Evolutionary conservation across 2,888 invertebrate genomes (phyloP), one percentile per base, ranked within the genome.

Genomic region (Yponomeuta cagnagella): DNA sequence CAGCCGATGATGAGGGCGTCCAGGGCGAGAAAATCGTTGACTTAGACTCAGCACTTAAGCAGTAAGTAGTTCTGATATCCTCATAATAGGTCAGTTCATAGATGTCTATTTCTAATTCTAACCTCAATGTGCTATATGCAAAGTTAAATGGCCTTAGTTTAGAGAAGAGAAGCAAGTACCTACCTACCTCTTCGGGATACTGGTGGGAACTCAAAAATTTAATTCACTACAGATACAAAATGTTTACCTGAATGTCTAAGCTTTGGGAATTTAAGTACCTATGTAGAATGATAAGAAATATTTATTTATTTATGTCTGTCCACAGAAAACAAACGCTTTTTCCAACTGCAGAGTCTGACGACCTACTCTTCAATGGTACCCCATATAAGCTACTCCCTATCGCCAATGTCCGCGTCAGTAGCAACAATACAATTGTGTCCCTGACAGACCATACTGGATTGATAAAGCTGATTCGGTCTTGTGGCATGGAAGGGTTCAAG

Each of bases 401-500:
- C 72, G 94, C 96, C 77, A 95, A 97, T 84, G 95, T 99, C 68
- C 93, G 95, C 79, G 96, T 97, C 0, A 95, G 96, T 10, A 94
- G 94, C 73, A 99, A 99, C 89, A 99, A 99, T 85, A 98, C 98
- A 10, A 95, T 98, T 72, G 93, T 98, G 72, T 93, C 93, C 10
- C 82, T 98, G 63, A 95, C 96, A 1, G 95, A 97, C 85, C 80
- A 90, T 72, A 93, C 93, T 82, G 97, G 97, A 86, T 85, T 77
- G 70, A 85, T 88, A 0, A 93, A 95, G 78, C 76, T 96, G 10
- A 93, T 95, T 31, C 89, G 95, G 63, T 96, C 96, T 0, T 96
- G 97, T 89, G 98, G 98, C 0, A 93, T 95, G 77, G 98, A 98
- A 84, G 99, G 99, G 6, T 99, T 98, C 81, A 98, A 98, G 88